Conservation (phyloP, 1,140 invertebrate genomes). For the Elysia chlorotica region DNA sequence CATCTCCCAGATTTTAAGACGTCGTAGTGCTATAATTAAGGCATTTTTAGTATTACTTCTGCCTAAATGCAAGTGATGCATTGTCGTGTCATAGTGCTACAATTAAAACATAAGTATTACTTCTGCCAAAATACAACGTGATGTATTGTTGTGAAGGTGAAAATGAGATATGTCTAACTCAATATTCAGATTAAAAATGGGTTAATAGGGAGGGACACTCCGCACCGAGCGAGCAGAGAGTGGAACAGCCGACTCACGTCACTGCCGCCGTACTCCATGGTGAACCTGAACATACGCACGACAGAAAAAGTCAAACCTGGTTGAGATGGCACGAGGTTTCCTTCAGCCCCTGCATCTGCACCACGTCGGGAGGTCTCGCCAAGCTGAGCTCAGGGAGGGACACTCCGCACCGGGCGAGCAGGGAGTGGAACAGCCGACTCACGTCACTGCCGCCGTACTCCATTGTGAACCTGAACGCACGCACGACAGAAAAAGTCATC, state of each 20-base stretch:
- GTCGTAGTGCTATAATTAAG: no score
- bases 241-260: slow-evolving; percentile 86
- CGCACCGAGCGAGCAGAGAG: slow-evolving; percentile 84
- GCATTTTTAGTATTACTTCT: no score
- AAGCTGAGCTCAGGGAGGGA: slow-evolving; percentile 81
- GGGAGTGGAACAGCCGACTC: slow-evolving; percentile 82
- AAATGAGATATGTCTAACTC: no score
- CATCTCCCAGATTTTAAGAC: no score
- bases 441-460: slow-evolving; percentile 91
- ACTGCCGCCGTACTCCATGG: slow-evolving; percentile 85
- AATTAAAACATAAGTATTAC: no score
- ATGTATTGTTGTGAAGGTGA: no score
- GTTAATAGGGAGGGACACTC: slow-evolving; percentile 88
- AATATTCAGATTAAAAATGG: no score
- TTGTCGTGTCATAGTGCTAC: no score
- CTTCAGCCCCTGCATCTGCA: slow-evolving; percentile 81
- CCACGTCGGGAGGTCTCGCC: slow-evolving; percentile 64
- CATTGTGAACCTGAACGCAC: slow-evolving; percentile 68
- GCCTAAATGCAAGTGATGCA: no score
- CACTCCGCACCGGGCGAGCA: slow-evolving; percentile 86
- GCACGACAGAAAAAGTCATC: no score
- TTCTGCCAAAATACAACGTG: no score
- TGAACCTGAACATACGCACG: slow-evolving; percentile 66
- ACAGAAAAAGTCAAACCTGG: no score
- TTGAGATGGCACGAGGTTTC: slow-evolving; percentile 91